phyloP scores from a whole-genome alignment of 1,140 invertebrate species.

The Zeugodacus cucurbitae region DNA sequence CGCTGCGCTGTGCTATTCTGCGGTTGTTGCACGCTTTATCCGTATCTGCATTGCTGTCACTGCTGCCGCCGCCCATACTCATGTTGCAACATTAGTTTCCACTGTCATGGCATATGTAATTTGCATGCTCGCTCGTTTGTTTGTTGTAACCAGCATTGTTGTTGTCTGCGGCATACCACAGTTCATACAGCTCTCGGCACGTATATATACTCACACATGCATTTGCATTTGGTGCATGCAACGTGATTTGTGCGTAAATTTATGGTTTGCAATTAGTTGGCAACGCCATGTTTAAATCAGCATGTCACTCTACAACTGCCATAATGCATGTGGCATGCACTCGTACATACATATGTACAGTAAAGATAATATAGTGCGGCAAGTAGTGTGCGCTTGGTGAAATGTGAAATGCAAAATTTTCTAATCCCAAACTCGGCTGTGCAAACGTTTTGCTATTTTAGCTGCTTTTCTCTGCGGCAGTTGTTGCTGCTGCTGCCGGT shows the following conservation, averaged over 20 bases:
- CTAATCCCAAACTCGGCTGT: constrained; percentile 3
- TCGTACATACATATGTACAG: not conserved
- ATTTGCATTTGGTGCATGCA: constrained; percentile 9
- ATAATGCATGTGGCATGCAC: not conserved
- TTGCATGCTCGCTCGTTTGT: not conserved
- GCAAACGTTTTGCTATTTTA: not conserved
- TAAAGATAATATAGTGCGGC: not conserved
- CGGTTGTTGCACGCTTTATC: not conserved
- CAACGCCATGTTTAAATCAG: constrained; percentile 35
- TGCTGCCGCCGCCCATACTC: not conserved
- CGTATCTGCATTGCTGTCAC: constrained; percentile 14
- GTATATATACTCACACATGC: too few relatives aligned
- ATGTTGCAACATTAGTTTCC: constrained; percentile 36
- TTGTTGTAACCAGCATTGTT: not conserved
- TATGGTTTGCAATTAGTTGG: constrained; percentile 32
- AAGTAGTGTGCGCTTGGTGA: not conserved
- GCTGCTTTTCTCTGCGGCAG: not conserved
- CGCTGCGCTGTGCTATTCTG: too few relatives aligned
- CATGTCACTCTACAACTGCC: constrained; percentile 30
- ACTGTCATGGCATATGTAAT: constrained; percentile 30
- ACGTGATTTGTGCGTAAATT: constrained; percentile 39
- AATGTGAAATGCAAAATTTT: constrained; percentile 24
- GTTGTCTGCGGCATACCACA: constrained; percentile 7
- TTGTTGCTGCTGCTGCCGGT: not conserved
- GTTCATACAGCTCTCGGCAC: not conserved